These are phyloP conservation scores for Cranoglanis bouderius DNA, from an alignment of 2,113 vertebrate species.

Conservation along the genomic window DNA sequence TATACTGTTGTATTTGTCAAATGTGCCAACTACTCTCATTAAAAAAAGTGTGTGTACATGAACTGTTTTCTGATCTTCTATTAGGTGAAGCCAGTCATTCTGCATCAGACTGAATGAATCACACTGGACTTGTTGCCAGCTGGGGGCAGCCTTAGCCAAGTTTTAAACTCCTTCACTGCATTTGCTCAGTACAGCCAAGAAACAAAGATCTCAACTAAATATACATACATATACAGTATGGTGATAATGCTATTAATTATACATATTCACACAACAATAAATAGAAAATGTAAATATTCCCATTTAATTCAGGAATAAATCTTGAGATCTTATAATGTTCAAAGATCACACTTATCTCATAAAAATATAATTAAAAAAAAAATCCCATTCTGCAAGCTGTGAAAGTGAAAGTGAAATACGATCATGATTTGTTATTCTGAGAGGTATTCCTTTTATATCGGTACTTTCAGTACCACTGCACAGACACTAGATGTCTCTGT, in stretches of 20 bases:
- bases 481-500: conserved; percentile 76
- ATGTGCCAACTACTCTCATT: background rate
- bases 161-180: conserved; percentile 61
- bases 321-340: background rate
- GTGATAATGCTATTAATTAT: background rate
- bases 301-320: background rate
- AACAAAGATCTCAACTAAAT: background rate
- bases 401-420: background rate
- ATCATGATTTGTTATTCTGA: background rate
- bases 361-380: too few relatives aligned
- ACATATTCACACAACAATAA: background rate
- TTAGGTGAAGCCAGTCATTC: background rate
- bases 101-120: conserved; percentile 17
- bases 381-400: background rate
- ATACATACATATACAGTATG: background rate
- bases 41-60: background rate
- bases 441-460: background rate
- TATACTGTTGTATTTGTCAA: background rate
- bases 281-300: background rate
- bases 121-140: conserved; percentile 65
- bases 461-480: background rate
- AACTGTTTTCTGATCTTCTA: background rate
- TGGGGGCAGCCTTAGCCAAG: conserved; percentile 79
- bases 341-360: background rate
- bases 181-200: background rate